phyloP scores from a whole-genome alignment of 2,888 invertebrate genomes.

The Sclerodermus sp. region DNA sequence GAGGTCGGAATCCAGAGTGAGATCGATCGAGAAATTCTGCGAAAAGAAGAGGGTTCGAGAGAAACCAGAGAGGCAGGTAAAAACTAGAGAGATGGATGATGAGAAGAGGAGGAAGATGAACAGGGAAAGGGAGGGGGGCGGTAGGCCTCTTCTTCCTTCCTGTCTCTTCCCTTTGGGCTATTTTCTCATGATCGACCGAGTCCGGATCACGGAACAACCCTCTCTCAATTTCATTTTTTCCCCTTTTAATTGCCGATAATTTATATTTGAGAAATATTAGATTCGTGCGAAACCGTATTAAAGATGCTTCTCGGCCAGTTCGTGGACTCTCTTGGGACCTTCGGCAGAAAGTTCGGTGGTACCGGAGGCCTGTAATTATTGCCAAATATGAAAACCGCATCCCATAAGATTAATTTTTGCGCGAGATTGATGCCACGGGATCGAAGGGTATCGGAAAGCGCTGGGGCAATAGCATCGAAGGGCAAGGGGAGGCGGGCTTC shows the following conservation, averaged over 20 bases:
- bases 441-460: slow-evolving; percentile 44
- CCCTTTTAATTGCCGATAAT: slow-evolving; percentile 57
- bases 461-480: no score
- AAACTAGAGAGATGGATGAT: no score
- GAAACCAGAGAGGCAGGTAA: no score
- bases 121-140: no score
- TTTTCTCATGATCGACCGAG: not conserved
- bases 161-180: slow-evolving; percentile 4
- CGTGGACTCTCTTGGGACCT: slow-evolving; percentile 8
- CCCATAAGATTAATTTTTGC: slow-evolving; percentile 55
- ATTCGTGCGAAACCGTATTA: slow-evolving; percentile 58
- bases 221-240: slow-evolving; percentile 33
- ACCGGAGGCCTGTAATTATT: slow-evolving; percentile 56
- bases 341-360: slow-evolving; percentile 14
- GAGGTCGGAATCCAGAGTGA: no score
- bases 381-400: slow-evolving; percentile 56
- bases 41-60: no score
- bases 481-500: no score
- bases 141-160: slow-evolving; percentile 3
- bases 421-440: slow-evolving; percentile 56
- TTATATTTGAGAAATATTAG: slow-evolving; percentile 57
- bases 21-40: not conserved
- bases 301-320: slow-evolving; percentile 25
- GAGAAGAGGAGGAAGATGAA: no score
- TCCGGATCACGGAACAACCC: slow-evolving; percentile 5